phyloP scores from a whole-genome alignment of 2,113 vertebrate genomes.

The Damaliscus lunatus region DNA sequence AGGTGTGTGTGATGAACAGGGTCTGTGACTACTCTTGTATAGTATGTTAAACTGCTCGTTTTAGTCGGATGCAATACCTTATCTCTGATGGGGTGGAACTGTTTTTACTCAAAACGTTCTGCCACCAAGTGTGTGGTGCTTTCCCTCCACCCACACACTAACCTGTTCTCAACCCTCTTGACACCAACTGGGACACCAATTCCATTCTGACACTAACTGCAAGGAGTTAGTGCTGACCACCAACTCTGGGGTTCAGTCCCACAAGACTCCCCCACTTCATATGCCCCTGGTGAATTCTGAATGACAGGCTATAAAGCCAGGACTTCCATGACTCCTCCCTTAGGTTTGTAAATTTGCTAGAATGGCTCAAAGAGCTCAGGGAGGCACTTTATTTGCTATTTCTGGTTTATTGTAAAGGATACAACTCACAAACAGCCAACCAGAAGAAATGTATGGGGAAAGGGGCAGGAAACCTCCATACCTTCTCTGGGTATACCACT shows the following conservation, averaged over 20 bases:
- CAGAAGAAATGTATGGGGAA: neutral
- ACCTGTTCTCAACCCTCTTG: neutral
- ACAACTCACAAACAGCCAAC: neutral
- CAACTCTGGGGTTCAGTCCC: neutral
- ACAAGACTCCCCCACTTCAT: neutral
- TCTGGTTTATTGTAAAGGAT: neutral
- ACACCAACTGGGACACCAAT: neutral
- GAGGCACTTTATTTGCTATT: neutral
- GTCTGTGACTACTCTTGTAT: neutral
- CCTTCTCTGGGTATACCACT: neutral
- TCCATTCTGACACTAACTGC: neutral
- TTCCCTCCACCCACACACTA: accelerated
- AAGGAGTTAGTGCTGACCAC: neutral
- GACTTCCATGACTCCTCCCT: neutral
- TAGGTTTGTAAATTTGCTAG: neutral
- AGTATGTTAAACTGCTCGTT: neutral
- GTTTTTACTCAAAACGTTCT: neutral
- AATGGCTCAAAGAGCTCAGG: neutral
- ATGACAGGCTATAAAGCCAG: neutral
- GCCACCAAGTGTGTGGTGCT: neutral
- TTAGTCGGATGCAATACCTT: neutral
- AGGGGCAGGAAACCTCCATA: neutral
- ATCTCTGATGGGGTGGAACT: neutral
- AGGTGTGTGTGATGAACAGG: neutral
- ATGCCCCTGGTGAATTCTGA: neutral